A percentile compares a stretch with the other conserved stretches of the same genome.
These are phyloP conservation scores for Proterorhinus semilunaris DNA, from an alignment of 2,113 vertebrate species.

Conservation along the genomic window DNA sequence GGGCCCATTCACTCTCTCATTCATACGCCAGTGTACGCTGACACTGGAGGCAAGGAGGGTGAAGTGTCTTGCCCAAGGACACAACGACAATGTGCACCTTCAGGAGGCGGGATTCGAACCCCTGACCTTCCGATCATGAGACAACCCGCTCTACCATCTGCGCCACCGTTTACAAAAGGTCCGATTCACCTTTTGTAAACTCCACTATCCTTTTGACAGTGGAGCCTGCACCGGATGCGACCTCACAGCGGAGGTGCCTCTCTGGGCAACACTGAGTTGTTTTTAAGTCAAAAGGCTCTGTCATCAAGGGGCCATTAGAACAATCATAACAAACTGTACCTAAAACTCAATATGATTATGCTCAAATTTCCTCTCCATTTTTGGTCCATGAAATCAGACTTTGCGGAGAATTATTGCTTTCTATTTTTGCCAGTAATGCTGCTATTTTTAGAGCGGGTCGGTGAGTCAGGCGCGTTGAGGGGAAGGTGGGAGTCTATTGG, in stretches of 20 bases:
- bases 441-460: constrained; percentile 50
- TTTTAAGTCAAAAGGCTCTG: neutral
- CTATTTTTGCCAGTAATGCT: constrained; percentile 48
- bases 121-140: too few species aligned
- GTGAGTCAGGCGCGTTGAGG: constrained; percentile 55
- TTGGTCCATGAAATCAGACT: constrained; percentile 45
- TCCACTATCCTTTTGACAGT: too few species aligned
- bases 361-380: constrained; percentile 22
- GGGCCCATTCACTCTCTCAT: too few species aligned
- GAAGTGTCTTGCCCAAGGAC: too few species aligned
- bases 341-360: neutral
- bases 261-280: neutral
- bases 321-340: neutral
- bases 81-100: too few species aligned
- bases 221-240: neutral
- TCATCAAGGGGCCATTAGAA: constrained; percentile 1
- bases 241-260: neutral
- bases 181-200: too few species aligned
- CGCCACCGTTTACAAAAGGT: too few species aligned
- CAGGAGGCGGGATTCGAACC: too few species aligned
- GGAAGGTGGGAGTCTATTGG: constrained; percentile 11
- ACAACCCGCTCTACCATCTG: too few species aligned
- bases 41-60: too few species aligned
- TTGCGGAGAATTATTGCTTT: constrained; percentile 39
- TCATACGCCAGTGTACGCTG: too few species aligned